phyloP scores from a whole-genome alignment of 2,888 invertebrate genomes.

The Odontocolon sp. region DNA sequence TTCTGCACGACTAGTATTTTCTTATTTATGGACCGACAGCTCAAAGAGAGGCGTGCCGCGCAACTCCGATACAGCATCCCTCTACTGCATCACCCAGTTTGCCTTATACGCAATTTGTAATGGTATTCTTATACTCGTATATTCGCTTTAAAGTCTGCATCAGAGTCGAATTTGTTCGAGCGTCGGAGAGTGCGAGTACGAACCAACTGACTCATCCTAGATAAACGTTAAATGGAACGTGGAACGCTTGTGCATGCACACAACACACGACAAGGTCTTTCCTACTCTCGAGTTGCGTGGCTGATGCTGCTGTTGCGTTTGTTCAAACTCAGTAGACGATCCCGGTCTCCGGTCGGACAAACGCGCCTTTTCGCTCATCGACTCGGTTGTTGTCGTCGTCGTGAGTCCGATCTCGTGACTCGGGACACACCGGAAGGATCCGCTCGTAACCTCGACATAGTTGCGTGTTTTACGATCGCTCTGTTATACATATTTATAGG shows the following conservation, averaged over 20 bases:
- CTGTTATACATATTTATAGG: slow-evolving; percentile 33
- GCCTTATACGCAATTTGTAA: neutral
- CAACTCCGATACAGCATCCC: neutral
- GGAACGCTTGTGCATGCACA: slow-evolving; percentile 1
- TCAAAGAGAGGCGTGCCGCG: neutral
- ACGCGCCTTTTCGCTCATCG: neutral
- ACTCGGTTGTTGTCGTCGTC: neutral
- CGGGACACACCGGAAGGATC: slow-evolving; percentile 51
- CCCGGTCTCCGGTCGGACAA: slow-evolving; percentile 42
- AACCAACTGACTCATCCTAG: slow-evolving; percentile 39
- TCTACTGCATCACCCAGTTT: neutral
- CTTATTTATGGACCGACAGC: neutral
- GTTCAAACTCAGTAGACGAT: slow-evolving; percentile 17
- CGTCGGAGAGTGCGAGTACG: neutral
- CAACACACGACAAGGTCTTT: slow-evolving; percentile 39
- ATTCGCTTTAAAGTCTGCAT: neutral
- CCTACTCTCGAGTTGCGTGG: slow-evolving; percentile 23
- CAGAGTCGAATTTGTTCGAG: neutral
- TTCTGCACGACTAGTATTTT: neutral
- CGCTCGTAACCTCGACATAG: slow-evolving; percentile 47
- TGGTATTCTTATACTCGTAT: slow-evolving; percentile 5
- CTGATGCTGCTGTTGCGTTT: neutral
- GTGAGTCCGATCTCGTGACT: neutral
- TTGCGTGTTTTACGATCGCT: slow-evolving; percentile 26
- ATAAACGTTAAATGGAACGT: slow-evolving; percentile 34